phyloP scores from a whole-genome alignment of 2,113 vertebrate species.

The Axis porcinus region DNA sequence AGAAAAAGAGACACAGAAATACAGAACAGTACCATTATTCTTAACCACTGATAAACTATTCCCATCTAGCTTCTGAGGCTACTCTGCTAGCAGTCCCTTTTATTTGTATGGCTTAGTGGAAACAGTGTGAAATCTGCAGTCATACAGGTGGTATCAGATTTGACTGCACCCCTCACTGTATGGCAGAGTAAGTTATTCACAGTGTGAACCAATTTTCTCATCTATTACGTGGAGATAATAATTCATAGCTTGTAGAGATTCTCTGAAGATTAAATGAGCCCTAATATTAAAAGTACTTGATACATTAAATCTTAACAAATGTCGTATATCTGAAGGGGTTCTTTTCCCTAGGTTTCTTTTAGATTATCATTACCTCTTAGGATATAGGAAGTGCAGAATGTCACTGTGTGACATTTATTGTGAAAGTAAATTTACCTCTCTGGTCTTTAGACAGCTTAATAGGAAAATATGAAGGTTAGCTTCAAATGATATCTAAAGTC shows the following conservation, averaged over 20 bases:
- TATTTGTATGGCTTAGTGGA: background rate
- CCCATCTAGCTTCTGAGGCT: background rate
- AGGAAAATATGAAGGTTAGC: background rate
- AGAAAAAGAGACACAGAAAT: too few relatives aligned
- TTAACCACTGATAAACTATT: background rate
- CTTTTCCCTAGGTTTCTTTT: background rate
- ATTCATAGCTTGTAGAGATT: background rate
- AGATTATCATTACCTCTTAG: background rate
- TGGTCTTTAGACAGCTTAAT: background rate
- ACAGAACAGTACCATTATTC: background rate
- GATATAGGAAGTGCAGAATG: background rate
- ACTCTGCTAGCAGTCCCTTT: background rate
- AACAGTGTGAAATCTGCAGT: background rate
- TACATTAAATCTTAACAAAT: background rate
- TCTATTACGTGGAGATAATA: background rate
- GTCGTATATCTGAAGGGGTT: background rate
- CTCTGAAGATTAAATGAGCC: background rate
- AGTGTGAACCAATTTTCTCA: background rate
- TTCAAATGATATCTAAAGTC: background rate
- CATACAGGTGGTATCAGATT: background rate
- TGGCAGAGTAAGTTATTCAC: background rate
- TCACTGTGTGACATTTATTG: background rate
- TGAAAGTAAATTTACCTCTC: background rate
- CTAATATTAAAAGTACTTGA: background rate
- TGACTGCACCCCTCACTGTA: background rate